Evolutionary conservation across 2,888 invertebrate genomes (phyloP), one percentile per base, ranked within the genome.

Genomic region (Oegoconia quadripuncta): DNA sequence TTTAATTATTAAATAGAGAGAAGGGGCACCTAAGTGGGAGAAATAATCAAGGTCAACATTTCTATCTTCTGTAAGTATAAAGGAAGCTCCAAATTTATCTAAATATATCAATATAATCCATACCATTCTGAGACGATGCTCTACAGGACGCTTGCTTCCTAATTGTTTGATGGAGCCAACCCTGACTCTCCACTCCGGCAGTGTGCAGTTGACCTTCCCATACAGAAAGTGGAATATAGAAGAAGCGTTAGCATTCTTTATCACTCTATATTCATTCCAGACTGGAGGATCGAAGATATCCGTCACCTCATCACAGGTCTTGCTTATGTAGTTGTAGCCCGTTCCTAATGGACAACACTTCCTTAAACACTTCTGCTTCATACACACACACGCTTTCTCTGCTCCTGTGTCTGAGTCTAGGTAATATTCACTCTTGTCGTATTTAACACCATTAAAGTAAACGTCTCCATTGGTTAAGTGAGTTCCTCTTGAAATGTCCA

Each of bases 321-420:
- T 66, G 2, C 17, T 28, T 0, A 3, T 8, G 0, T 4, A n/a
- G 7, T 64, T 14, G 29, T 67, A 70, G 0, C 52, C 71, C n/a
- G 47, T 44, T 0, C 77, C 79, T 0, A 53, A 39, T 0, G 68
- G 71, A 35, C 83, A 83, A 27, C 83, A 83, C 42, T 81, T 83
- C 3, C 59, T 42, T 0, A 70, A 31, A 42, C 75, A 81, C 0
- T 25, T 42, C 26, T 63, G 49, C 23, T 73, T 71, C 7, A 41
- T 44, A 36, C 73, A 74, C 1, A 69, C 32, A 49, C 76, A 79
- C 1, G 67, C 73, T 41, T 63, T 50, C 27, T 64, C 42, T 2
- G 34, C 30, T 1, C 58, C 46, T 0, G 52, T 64, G 0, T 39
- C 42, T 4, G 52, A 50, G 12, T 71, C 65, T 1, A 52, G 34